Percentiles rank a stretch among this genome's conserved stretches.
These are phyloP conservation scores for Dicrostonyx torquatus DNA, from an alignment of 2,797 vertebrate genomes.

Conservation along the genomic window DNA sequence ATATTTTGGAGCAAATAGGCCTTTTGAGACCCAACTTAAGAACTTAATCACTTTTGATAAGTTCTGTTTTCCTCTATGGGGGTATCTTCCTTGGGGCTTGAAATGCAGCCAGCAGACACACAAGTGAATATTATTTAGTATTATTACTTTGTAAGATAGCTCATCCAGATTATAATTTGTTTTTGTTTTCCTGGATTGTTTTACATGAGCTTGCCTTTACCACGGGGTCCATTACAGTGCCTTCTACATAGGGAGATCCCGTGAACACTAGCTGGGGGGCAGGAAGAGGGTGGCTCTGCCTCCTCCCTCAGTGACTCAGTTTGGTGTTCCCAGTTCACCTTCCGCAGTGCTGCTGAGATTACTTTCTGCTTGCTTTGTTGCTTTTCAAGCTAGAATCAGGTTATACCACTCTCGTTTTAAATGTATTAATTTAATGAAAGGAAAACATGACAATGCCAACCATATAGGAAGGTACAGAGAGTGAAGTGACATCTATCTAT, in stretches of 20 bases:
- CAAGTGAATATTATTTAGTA: conserved; percentile 57
- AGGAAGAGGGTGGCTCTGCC: background rate
- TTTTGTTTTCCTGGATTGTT: background rate
- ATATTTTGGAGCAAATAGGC: conserved; percentile 55
- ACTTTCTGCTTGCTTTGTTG: conserved; percentile 19
- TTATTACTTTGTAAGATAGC: conserved; percentile 33
- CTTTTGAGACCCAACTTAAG: conserved; percentile 58
- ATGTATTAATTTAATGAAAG: background rate
- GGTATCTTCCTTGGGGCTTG: conserved; percentile 51
- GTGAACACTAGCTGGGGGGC: background rate
- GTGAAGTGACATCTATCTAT: background rate
- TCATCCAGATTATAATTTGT: background rate
- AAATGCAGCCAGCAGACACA: conserved; percentile 36
- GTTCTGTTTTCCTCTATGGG: background rate
- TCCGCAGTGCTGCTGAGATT: background rate
- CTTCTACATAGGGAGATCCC: background rate
- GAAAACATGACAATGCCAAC: background rate
- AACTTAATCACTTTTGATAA: conserved; percentile 62
- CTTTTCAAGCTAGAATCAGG: conserved; percentile 30
- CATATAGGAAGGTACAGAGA: background rate
- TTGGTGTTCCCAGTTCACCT: background rate
- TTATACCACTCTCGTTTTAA: background rate
- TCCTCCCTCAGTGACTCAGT: background rate
- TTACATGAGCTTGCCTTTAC: background rate
- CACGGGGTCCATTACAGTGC: background rate